Percentiles rank a stretch among this genome's conserved stretches.
phyloP scores from a whole-genome alignment of 1,140 invertebrate genomes.

The Scaptodrosophila lebanonensis region DNA sequence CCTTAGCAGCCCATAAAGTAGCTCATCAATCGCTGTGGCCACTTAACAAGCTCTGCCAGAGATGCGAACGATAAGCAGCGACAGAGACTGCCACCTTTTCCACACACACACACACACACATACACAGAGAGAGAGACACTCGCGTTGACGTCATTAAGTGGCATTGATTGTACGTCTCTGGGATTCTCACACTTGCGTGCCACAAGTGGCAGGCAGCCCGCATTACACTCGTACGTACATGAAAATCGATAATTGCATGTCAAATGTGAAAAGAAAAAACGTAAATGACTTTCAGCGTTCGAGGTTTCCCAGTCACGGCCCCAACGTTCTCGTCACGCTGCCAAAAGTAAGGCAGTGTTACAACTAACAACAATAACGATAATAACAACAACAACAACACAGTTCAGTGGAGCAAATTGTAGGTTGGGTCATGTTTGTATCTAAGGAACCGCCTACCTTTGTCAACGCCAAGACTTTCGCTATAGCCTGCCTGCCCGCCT shows the following conservation, averaged over 20 bases:
- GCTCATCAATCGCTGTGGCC: no score
- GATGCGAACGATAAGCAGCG: no score
- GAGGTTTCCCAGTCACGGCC: slow-evolving; percentile 36
- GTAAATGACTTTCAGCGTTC: no score
- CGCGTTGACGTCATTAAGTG: slow-evolving; percentile 46
- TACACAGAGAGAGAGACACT: no score
- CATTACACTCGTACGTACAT: no score
- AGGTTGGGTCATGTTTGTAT: no score
- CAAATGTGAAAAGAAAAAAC: slow-evolving; percentile 24
- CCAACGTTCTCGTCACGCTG: slow-evolving; percentile 21
- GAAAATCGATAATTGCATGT: slow-evolving; percentile 63
- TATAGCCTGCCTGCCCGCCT: slow-evolving; percentile 29
- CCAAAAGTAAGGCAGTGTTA: slow-evolving; percentile 40
- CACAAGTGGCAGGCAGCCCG: slow-evolving; percentile 21
- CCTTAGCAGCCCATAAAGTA: no score
- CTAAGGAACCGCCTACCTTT: slow-evolving; percentile 17
- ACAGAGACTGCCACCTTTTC: slow-evolving; percentile 8
- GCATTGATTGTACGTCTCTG: slow-evolving; percentile 43
- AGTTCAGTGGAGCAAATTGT: no score
- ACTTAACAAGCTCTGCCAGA: no score
- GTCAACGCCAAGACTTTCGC: slow-evolving; percentile 35
- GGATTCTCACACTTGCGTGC: neutral
- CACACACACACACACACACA: no score
- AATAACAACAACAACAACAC: no score
- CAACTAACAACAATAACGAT: no score